These are phyloP conservation scores for Trematocara unimaculatum DNA, from an alignment of 2,113 vertebrate species.

Conservation along the genomic window DNA sequence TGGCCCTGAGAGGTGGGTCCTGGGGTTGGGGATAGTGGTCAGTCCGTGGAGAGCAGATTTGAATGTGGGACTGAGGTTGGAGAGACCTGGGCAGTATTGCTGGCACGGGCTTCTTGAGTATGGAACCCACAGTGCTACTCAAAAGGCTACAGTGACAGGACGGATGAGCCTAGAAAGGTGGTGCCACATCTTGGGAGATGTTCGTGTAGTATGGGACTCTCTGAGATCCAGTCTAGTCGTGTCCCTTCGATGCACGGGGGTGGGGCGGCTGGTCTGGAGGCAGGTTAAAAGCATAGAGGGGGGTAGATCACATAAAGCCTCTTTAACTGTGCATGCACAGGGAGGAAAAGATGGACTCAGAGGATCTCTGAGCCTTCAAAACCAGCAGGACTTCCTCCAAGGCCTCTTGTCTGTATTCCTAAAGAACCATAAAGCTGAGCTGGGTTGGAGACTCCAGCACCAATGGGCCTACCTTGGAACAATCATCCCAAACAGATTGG, in stretches of 20 bases:
- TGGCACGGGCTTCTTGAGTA: conserved; percentile 6
- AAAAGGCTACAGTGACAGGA: conserved; percentile 14
- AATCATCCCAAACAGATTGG: conserved; percentile 35
- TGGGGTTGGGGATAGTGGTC: background rate
- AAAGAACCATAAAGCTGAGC: background rate
- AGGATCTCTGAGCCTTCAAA: conserved; percentile 19
- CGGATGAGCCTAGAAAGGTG: conserved; percentile 25
- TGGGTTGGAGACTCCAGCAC: conserved; percentile 31
- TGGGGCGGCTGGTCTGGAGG: background rate
- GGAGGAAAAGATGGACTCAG: conserved; percentile 25
- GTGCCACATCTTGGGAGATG: conserved; percentile 42
- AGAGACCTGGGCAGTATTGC: conserved; percentile 13
- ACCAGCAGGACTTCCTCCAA: conserved; percentile 17
- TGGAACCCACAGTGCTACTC: background rate
- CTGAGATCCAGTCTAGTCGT: conserved; percentile 5
- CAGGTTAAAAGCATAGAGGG: background rate
- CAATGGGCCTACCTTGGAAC: conserved; percentile 14
- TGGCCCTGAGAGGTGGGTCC: conserved; percentile 1
- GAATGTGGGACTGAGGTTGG: conserved; percentile 17
- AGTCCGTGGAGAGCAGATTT: background rate
- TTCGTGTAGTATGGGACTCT: background rate
- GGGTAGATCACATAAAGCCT: background rate
- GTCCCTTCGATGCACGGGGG: conserved; percentile 30
- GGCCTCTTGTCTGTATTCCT: background rate
- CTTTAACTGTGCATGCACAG: conserved; percentile 21